phyloP scores from a whole-genome alignment of 2,797 vertebrate genomes.

The Propithecus deckenii region DNA sequence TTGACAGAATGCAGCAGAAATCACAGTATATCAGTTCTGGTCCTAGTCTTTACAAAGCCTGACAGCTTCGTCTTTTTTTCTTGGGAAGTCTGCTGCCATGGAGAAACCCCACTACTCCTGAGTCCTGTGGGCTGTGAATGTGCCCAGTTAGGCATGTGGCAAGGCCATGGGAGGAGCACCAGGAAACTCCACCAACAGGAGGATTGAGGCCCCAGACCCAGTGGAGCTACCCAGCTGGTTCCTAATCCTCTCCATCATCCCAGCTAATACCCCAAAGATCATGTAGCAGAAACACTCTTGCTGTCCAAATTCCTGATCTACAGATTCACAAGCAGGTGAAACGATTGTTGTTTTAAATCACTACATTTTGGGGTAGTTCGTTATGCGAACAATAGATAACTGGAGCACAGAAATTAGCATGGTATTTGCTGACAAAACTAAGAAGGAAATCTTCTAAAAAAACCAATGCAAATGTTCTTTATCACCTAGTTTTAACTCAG shows the following conservation, averaged over 20 bases:
- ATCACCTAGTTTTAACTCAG: not conserved
- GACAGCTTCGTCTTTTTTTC: not conserved
- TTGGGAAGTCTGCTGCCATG: not conserved
- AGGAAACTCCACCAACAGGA: not conserved
- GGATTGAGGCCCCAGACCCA: not conserved
- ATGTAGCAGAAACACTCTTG: not conserved
- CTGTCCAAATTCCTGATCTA: not conserved
- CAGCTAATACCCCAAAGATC: not conserved
- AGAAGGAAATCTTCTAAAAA: not conserved
- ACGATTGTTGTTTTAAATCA: not conserved
- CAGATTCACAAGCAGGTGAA: not conserved
- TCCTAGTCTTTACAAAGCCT: not conserved
- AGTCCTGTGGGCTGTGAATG: not conserved
- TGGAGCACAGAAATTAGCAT: not conserved
- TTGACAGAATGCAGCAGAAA: not conserved
- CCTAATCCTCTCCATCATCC: not conserved
- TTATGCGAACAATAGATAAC: not conserved
- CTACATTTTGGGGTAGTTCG: not conserved
- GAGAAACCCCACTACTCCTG: not conserved
- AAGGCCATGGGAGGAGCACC: not conserved
- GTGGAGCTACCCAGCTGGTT: not conserved
- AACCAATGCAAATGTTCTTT: not conserved
- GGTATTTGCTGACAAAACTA: conserved; percentile 22
- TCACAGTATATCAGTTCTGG: not conserved
- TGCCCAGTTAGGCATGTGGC: not conserved